phyloP scores from a whole-genome alignment of 2,888 invertebrate genomes.

The Tiliacea citrago region DNA sequence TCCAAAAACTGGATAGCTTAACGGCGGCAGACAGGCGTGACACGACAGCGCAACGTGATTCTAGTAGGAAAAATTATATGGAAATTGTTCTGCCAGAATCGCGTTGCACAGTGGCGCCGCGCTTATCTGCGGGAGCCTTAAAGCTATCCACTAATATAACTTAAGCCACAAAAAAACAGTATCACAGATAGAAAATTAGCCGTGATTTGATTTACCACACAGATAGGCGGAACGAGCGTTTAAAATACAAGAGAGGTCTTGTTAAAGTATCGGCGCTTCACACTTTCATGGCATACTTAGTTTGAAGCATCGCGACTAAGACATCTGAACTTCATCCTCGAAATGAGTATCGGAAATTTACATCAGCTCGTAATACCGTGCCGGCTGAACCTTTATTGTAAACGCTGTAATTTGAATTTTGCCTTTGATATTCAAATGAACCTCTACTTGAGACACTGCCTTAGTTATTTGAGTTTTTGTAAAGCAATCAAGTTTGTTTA shows the following conservation, averaged over 20 bases:
- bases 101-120: too few species aligned
- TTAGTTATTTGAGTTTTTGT: conserved; percentile 91
- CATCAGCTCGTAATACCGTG: conserved; percentile 89
- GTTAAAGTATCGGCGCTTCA: conserved; percentile 63
- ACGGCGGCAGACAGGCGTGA: too few species aligned
- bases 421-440: conserved; percentile 91
- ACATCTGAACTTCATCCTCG: conserved; percentile 87
- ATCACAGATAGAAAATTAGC: conserved; percentile 52
- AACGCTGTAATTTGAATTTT: conserved; percentile 90
- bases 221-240: conserved; percentile 58
- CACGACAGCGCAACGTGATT: too few species aligned
- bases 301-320: conserved; percentile 81
- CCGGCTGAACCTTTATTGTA: conserved; percentile 90
- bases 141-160: too few species aligned
- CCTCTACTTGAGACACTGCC: conserved; percentile 90
- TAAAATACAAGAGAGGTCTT: conserved; percentile 64
- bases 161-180: conserved; percentile 17
- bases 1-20: background rate
- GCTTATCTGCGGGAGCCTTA: too few species aligned
- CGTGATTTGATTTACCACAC: conserved; percentile 54
- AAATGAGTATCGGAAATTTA: conserved; percentile 91
- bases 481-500: conserved; percentile 91
- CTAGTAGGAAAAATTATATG: too few species aligned
- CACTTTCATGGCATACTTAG: conserved; percentile 68
- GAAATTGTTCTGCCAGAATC: too few species aligned